Percentiles rank a stretch among this genome's conserved stretches.
Conservation (phyloP, 2,888 invertebrate species). For the Acronicta psi region DNA sequence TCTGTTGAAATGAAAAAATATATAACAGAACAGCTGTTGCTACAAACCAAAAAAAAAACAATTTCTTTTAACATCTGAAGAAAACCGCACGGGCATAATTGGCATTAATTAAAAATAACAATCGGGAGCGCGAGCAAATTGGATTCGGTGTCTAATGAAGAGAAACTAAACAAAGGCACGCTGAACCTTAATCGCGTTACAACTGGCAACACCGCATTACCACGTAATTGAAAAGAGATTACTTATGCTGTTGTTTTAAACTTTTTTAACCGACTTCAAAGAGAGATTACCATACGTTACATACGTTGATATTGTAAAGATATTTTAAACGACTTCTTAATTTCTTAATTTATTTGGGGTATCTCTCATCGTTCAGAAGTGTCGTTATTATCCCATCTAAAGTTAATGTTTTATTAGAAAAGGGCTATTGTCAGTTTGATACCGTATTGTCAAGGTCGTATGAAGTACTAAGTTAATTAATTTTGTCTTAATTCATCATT, state of each 20-base stretch:
- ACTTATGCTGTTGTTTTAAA: conserved; percentile 3
- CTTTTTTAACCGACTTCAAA: not conserved
- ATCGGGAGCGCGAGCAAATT: conserved; percentile 47
- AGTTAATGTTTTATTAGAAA: no score
- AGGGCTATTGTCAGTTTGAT: no score
- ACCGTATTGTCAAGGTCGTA: no score
- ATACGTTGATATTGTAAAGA: no score
- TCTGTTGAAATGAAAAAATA: no score
- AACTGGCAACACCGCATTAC: conserved; percentile 19
- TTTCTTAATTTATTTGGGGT: no score
- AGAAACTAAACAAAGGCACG: conserved; percentile 53
- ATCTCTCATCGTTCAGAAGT: no score
- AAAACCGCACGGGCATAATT: conserved; percentile 33
- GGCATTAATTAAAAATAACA: conserved; percentile 56
- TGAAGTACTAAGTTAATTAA: no score
- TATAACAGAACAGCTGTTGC: not conserved
- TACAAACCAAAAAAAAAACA: conserved; percentile 10
- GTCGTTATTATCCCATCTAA: no score
- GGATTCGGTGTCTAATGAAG: conserved; percentile 54
- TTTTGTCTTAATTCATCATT: no score
- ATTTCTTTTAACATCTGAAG: conserved; percentile 20
- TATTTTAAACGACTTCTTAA: no score
- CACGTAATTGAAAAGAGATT: conserved; percentile 20
- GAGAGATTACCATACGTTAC: no score
- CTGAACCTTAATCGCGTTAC: conserved; percentile 45